These are phyloP conservation scores for Gadus macrocephalus DNA, from an alignment of 2,113 vertebrate species.

Conservation along the genomic window DNA sequence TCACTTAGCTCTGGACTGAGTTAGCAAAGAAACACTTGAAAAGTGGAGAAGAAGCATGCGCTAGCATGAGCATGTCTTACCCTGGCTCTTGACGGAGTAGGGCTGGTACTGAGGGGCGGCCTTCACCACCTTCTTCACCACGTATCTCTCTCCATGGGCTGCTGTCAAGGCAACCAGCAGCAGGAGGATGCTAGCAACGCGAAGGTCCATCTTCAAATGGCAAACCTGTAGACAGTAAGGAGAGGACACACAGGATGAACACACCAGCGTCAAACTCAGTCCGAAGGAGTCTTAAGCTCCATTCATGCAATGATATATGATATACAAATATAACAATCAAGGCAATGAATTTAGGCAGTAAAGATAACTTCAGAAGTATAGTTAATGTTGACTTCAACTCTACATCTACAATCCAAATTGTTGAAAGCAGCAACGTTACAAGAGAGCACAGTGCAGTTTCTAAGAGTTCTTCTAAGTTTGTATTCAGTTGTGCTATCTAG, in stretches of 20 bases:
- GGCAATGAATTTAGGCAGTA: no score
- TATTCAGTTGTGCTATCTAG: slow-evolving; percentile 14
- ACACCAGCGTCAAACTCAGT: no score
- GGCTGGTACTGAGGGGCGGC: slow-evolving; percentile 72
- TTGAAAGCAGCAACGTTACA: background rate
- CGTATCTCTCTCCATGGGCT: slow-evolving; percentile 81
- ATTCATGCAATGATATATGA: no score
- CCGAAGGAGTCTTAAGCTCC: no score
- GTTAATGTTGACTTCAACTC: no score
- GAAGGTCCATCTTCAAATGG: slow-evolving; percentile 83
- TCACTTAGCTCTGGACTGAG: background rate
- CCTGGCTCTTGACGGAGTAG: slow-evolving; percentile 84
- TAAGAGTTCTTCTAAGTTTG: background rate
- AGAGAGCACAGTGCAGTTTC: no score
- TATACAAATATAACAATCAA: no score
- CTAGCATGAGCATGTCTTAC: slow-evolving; percentile 68
- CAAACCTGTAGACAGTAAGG: slow-evolving; percentile 64
- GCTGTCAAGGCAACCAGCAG: slow-evolving; percentile 74
- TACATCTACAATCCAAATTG: no score
- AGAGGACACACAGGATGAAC: background rate
- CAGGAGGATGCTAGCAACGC: slow-evolving; percentile 74
- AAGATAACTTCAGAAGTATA: no score
- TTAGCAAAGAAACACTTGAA: background rate
- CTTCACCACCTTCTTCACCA: slow-evolving; percentile 85
- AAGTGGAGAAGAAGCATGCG: background rate